Evolutionary conservation across 2,113 vertebrate genomes (phyloP).

Genomic region (Saccopteryx leptura): DNA sequence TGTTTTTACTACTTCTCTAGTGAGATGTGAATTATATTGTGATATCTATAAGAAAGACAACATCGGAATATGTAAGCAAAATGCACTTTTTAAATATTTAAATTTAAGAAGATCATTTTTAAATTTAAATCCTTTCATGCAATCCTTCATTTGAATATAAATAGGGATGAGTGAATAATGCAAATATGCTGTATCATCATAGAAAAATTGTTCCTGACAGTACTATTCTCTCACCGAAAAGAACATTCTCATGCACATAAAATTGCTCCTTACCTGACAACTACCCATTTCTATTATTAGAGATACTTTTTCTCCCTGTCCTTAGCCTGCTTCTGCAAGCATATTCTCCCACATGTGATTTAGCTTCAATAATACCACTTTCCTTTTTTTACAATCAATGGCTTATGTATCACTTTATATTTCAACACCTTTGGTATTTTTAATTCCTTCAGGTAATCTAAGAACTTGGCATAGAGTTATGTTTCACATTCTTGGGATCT

Average conservation of each 20-base stretch:
- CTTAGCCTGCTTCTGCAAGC: not conserved
- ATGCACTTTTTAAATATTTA: not conserved
- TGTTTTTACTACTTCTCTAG: not conserved
- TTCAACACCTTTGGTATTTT: not conserved
- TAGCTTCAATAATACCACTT: not conserved
- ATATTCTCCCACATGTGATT: not conserved
- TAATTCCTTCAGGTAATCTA: not conserved
- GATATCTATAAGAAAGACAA: not conserved
- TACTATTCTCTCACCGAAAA: not conserved
- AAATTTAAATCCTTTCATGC: not conserved
- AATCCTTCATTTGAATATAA: constrained; percentile 48
- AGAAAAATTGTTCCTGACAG: not conserved
- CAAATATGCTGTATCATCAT: not conserved
- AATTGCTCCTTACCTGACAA: not conserved
- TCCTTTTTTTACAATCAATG: not conserved
- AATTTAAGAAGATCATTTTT: not conserved
- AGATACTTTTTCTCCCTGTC: not conserved
- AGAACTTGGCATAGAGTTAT: not conserved
- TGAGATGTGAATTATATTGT: not conserved
- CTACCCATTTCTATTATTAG: not conserved
- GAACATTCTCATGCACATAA: not conserved
- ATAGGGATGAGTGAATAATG: constrained; percentile 50
- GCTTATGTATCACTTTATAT: not conserved
- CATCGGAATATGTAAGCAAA: not conserved
- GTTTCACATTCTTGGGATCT: not conserved